These are phyloP conservation scores for Labeo catla DNA, from an alignment of 2,113 vertebrate species.

Conservation along the genomic window DNA sequence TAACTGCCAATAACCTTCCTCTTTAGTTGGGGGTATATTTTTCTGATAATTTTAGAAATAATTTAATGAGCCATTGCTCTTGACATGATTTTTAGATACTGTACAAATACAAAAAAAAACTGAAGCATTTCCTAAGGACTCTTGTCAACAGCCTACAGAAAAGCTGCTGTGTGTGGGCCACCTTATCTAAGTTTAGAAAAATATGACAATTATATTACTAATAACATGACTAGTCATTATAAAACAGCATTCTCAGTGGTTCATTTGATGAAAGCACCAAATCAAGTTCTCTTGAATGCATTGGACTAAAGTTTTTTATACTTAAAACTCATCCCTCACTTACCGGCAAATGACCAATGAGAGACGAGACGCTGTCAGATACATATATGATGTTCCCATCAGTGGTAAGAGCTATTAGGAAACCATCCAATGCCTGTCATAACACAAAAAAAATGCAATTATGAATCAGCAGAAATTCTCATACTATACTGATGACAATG, in stretches of 20 bases:
- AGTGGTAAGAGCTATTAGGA: slow-evolving; percentile 87
- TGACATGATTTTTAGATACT: slow-evolving; percentile 19
- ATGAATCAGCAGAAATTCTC: neutral
- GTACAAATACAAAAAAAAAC: neutral
- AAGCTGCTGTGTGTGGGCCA: slow-evolving; percentile 42
- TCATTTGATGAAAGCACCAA: neutral
- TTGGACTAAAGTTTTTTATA: neutral
- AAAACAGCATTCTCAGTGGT: slow-evolving; percentile 1
- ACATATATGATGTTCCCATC: slow-evolving; percentile 93
- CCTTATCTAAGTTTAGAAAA: slow-evolving; percentile 31
- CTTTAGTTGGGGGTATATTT: slow-evolving; percentile 9
- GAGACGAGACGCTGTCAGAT: slow-evolving; percentile 84
- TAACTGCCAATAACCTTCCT: neutral
- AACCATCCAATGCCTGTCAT: slow-evolving; percentile 88
- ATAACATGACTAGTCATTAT: neutral
- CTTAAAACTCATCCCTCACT: slow-evolving; percentile 67
- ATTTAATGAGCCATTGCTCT: neutral
- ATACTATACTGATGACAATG: neutral
- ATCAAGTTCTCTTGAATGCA: neutral
- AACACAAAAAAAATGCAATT: slow-evolving; percentile 28
- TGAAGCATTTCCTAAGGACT: neutral
- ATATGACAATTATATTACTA: slow-evolving; percentile 29
- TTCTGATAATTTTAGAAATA: neutral
- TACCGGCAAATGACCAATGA: slow-evolving; percentile 93
- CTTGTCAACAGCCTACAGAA: slow-evolving; percentile 45